Base-by-base conservation (phyloP, 2,797 vertebrate genomes). In the Menidia menidia region DNA sequence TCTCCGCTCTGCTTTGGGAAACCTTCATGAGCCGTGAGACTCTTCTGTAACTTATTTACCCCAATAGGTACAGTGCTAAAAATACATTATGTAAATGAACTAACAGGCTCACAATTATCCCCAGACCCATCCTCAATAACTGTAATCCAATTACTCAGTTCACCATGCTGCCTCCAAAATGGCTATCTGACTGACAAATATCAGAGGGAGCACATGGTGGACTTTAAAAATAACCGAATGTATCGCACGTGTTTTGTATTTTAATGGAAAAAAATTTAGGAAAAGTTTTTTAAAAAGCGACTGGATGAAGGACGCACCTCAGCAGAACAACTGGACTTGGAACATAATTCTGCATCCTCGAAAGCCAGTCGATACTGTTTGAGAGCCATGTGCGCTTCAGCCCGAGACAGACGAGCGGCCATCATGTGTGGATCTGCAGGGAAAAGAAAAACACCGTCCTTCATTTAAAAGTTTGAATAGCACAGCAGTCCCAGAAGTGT, bases 301-400 rank as follows among this genome's bases (percentile, higher is more conserved):
- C 25, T 25, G 1, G 45, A 45, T 16, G 51, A 32, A n/a, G 66
- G 60, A 85, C 93, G 90, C 93, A 98, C 98, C 95, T 98, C 96
- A 69, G 96, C 94, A 92, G 94, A 96, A 67, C 91, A 92, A 77
- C 92, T 90, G 81, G 94, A 93, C 70, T 85, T 89, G 54, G 90
- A 88, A 82, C 95, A 95, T 78, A 94, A 75, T 35, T 97, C 95
- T 11, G 95, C 88, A 80, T 97, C 96, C 71, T 96, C 94, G 80
- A 97, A 90, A 73, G 97, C 97, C 77, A 93, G 90, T 60, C 80
- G 91, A 78, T 96, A 95, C 60, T 95, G 95, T 71, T 92, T 94
- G 51, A 97, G 94, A 73, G 93, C 95, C 84, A 88, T 91, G 59
- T 95, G 96, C 0, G 95, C 96, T 86, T 97, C 96, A 0, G 96